These are phyloP conservation scores for Oxyteleia sp. DNA, from an alignment of 2,888 invertebrate species.

Conservation along the genomic window DNA sequence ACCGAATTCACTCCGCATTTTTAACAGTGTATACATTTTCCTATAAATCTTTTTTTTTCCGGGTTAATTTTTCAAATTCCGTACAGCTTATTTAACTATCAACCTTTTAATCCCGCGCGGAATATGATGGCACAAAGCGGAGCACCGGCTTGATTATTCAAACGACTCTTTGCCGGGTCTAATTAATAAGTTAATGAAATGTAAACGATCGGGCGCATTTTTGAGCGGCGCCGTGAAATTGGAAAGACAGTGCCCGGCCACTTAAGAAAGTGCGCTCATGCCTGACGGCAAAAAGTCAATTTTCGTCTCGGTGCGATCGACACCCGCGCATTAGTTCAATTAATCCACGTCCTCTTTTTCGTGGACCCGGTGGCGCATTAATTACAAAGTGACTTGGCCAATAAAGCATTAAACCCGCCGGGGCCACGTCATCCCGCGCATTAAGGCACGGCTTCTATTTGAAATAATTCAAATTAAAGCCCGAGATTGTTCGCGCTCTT, in stretches of 20 bases:
- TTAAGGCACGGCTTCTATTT: conserved; percentile 50
- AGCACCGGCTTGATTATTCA: conserved; percentile 59
- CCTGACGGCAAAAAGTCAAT: conserved; percentile 63
- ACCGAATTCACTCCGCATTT: no score
- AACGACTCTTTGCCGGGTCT: conserved; percentile 52
- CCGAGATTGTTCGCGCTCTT: conserved; percentile 28
- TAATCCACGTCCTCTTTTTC: conserved; percentile 71
- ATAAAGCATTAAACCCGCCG: conserved; percentile 55
- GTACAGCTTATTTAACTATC: conserved; percentile 41
- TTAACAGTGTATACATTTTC: no score
- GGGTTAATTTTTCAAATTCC: conserved; percentile 17
- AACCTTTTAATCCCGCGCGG: conserved; percentile 38
- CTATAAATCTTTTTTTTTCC: no score
- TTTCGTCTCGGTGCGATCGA: conserved; percentile 68
- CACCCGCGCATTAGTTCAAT: conserved; percentile 72
- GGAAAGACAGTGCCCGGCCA: conserved; percentile 53
- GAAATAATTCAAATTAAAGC: conserved; percentile 58
- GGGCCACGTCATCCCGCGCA: conserved; percentile 56
- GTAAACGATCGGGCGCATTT: conserved; percentile 67
- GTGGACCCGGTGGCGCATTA: conserved; percentile 51
- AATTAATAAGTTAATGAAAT: conserved; percentile 73
- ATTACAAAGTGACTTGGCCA: conserved; percentile 68
- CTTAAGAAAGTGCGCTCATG: conserved; percentile 60
- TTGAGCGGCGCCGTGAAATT: conserved; percentile 56
- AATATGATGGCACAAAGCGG: conserved; percentile 55